Evolutionary conservation across 2,113 vertebrate species (phyloP), one percentile per base, ranked within the genome.

Genomic region (Bufo bufo): DNA sequence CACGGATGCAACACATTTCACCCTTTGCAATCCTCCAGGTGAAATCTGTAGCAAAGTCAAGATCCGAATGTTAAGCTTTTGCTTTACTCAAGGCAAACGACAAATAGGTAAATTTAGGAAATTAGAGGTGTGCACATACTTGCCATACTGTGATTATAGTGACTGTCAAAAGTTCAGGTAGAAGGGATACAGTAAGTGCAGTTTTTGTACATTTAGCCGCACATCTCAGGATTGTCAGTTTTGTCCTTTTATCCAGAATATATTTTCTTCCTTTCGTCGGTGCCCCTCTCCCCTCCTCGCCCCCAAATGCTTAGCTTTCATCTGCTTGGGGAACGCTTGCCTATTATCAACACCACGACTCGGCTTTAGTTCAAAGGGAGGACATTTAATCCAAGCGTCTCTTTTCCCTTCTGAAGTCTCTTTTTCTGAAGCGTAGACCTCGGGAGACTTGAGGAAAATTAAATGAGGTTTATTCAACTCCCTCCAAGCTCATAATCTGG

Each of bases 341-440:
- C 79, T 85, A 85, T 89, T 89, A 85, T 85, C 88, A 81, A 78
- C 82, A 84, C 65, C 88, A 85, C 61, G 59, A 85, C 88, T 82
- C 63, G 58, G 83, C 79, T 88, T 88, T 88, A 88, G 86, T 83
- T 88, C 86, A 88, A 88, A 88, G 86, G n/a, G 80, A 88, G 81
- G 86, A 83, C 69, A 50, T 88, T 88, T 88, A 88, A 88, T 88
- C 69, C 86, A 88, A 83, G 79, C 79, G 54, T 88, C 86, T 81
- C 58, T 88, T 33, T 63, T 61, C 61, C 69, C 80, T 56, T 88
- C 86, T 88, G 86, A 88, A 88, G 86, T 88, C 86, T 88, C 80
- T 72, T 77, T 88, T 88, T 88, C 56, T 88, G 80, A 83, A 88
- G 86, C 78, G 16, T 59, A 82, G 80, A 77, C 86, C 86, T 88